These are phyloP conservation scores for Poecilia velifera DNA, from an alignment of 2,797 vertebrate species.

Conservation along the genomic window DNA sequence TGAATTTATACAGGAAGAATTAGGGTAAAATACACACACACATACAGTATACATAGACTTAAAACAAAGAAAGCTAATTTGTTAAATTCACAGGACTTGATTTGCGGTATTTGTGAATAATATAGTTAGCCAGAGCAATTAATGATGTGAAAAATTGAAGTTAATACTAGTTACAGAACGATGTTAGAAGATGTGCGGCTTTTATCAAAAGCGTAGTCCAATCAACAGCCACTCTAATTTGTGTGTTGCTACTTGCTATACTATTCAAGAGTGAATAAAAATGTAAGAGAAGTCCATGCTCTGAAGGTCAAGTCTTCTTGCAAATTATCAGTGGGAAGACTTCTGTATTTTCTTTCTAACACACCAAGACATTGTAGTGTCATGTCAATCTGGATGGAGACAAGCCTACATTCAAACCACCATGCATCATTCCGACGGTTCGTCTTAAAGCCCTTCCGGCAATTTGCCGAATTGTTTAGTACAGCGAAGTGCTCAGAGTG, in stretches of 20 bases:
- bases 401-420: constrained; percentile 48
- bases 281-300: constrained; percentile 17
- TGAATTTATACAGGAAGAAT: background rate
- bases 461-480: constrained; percentile 62
- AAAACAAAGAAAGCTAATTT: background rate
- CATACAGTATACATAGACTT: background rate
- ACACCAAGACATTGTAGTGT: constrained; percentile 7
- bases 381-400: constrained; percentile 25
- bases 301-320: background rate
- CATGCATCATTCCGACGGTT: constrained; percentile 55
- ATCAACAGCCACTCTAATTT: background rate
- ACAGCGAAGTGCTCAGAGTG: constrained; percentile 50
- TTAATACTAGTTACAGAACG: background rate
- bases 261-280: constrained; percentile 25
- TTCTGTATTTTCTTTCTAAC: background rate
- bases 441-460: constrained; percentile 44
- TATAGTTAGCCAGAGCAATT: background rate
- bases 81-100: background rate
- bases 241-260: constrained; percentile 6
- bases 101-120: background rate
- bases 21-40: background rate
- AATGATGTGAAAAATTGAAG: background rate
- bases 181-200: background rate
- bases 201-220: background rate
- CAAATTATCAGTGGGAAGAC: background rate